phyloP scores from a whole-genome alignment of 2,797 vertebrate genomes.

The Acanthurus tractus region DNA sequence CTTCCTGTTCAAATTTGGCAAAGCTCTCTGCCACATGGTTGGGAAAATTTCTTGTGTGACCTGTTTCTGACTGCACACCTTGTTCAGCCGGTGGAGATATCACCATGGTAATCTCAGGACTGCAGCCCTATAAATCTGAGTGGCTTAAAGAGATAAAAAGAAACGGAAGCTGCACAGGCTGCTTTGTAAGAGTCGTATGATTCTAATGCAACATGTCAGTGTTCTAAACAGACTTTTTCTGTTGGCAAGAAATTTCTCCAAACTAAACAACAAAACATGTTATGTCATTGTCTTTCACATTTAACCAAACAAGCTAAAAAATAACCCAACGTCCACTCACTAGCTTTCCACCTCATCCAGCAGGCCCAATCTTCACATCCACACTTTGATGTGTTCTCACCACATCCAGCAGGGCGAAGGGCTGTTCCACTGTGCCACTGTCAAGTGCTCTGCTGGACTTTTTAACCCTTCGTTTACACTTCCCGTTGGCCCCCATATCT shows the following conservation, averaged over 20 bases:
- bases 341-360: too few species aligned
- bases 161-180: not conserved
- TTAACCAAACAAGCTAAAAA: not conserved
- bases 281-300: not conserved
- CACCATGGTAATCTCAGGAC: too few species aligned
- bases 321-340: not conserved
- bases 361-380: too few species aligned
- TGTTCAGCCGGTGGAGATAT: not conserved
- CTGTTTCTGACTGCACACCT: not conserved
- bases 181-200: too few species aligned
- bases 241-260: not conserved
- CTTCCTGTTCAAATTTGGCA: conserved; percentile 13
- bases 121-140: too few species aligned
- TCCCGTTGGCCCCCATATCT: too few species aligned
- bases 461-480: too few species aligned
- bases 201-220: not conserved
- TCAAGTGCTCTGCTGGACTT: too few species aligned
- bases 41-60: not conserved
- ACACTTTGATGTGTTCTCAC: too few species aligned
- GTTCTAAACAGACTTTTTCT: too few species aligned
- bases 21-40: not conserved
- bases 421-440: too few species aligned
- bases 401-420: too few species aligned
- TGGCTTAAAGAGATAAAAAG: not conserved
- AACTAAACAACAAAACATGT: not conserved